Conservation (phyloP, 2,888 invertebrate genomes). For the Ennomos quercinarius region DNA sequence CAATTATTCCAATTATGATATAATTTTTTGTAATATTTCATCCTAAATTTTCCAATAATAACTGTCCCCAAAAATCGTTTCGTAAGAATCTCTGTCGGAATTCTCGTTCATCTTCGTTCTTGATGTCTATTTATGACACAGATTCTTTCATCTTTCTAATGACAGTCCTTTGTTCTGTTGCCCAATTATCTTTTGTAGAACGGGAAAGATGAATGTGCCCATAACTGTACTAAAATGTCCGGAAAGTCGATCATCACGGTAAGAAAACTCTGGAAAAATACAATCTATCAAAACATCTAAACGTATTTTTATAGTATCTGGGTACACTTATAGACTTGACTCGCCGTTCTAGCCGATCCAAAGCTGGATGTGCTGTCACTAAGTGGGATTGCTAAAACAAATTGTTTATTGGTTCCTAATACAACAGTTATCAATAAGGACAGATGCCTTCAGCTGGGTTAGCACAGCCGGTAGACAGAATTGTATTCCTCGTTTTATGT, state of each 20-base stretch:
- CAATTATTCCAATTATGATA: slow-evolving; percentile 22
- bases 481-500: too few species aligned
- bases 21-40: slow-evolving; percentile 10
- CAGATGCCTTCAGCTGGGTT: too few species aligned
- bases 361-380: too few species aligned
- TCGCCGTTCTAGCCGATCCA: too few species aligned
- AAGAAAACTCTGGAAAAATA: background rate
- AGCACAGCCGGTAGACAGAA: too few species aligned
- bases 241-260: background rate
- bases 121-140: slow-evolving; percentile 41
- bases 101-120: slow-evolving; percentile 28
- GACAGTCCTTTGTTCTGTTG: slow-evolving; percentile 44
- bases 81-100: slow-evolving; percentile 18
- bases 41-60: slow-evolving; percentile 13
- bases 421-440: too few species aligned
- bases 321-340: too few species aligned
- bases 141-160: slow-evolving; percentile 46
- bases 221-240: slow-evolving; percentile 16
- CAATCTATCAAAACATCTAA: background rate
- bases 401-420: too few species aligned
- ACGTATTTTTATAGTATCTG: background rate
- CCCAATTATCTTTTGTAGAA: slow-evolving; percentile 43
- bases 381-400: too few species aligned
- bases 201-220: background rate
- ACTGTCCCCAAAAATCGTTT: slow-evolving; percentile 13